These are phyloP conservation scores for Promerops cafer DNA, from an alignment of 2,113 vertebrate species.

Conservation along the genomic window DNA sequence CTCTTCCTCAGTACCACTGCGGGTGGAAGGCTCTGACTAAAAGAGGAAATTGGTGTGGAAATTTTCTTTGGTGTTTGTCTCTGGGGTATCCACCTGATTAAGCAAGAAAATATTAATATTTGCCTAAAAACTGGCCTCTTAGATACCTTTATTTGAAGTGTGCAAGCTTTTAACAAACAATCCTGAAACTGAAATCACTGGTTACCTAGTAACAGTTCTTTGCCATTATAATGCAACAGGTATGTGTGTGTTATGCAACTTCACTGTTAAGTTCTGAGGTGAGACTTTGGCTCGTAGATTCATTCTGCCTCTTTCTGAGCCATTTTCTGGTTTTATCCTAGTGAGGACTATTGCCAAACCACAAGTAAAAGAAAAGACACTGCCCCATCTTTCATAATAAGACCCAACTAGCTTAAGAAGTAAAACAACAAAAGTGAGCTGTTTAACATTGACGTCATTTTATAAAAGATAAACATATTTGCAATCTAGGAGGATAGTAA, in stretches of 20 bases:
- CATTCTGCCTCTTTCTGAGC: conserved; percentile 5
- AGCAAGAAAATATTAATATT: background rate
- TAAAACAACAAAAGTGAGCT: conserved; percentile 9
- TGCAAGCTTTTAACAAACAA: conserved; percentile 23
- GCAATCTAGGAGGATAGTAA: background rate
- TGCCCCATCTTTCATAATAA: background rate
- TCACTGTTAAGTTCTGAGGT: conserved; percentile 44
- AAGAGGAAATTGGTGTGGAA: background rate
- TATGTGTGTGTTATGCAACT: background rate
- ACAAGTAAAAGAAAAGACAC: background rate
- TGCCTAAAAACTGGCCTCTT: background rate
- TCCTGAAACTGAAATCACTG: background rate
- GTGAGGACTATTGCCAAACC: background rate
- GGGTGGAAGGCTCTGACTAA: background rate
- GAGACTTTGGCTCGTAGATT: conserved; percentile 29
- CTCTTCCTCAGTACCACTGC: background rate
- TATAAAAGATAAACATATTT: conserved; percentile 26
- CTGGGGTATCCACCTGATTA: background rate
- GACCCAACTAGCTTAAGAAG: conserved; percentile 17
- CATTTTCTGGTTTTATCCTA: conserved; percentile 36
- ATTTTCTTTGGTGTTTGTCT: background rate
- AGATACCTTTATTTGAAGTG: background rate
- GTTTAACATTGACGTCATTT: background rate
- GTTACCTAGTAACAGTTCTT: conserved; percentile 38
- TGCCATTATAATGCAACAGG: conserved; percentile 20